Evolutionary conservation across 2,888 invertebrate genomes (phyloP).

Genomic region (Drosophila anceps): DNA sequence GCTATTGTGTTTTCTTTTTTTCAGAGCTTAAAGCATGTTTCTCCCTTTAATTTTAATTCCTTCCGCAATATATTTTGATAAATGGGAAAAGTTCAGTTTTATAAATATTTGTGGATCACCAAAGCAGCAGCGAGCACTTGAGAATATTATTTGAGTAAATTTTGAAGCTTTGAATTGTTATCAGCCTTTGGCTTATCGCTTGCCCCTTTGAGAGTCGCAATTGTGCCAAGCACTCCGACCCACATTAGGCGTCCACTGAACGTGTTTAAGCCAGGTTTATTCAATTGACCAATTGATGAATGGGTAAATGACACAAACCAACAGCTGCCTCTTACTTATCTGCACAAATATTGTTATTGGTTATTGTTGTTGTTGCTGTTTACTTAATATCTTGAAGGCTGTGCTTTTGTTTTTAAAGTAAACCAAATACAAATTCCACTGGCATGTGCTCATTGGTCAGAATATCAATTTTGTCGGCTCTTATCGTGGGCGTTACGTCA

Average conservation of each 20-base stretch:
- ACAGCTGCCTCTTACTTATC: conserved; percentile 1
- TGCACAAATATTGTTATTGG: neutral
- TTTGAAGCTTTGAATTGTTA: conserved; percentile 3
- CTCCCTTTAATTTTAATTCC: conserved; percentile 27
- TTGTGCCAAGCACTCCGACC: neutral
- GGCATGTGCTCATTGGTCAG: conserved; percentile 58
- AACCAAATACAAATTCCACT: conserved; percentile 54
- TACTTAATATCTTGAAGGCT: conserved; percentile 26
- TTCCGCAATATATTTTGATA: neutral
- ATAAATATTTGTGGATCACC: conserved; percentile 10
- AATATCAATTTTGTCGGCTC: conserved; percentile 26
- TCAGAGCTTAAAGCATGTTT: neutral
- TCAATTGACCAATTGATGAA: neutral
- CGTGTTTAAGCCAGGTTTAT: conserved; percentile 1
- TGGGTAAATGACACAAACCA: neutral
- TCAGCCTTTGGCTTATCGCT: conserved; percentile 8
- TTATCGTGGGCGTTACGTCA: conserved; percentile 45
- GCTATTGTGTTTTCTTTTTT: conserved; percentile 6
- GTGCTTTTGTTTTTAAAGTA: conserved; percentile 16
- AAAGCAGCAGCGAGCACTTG: conserved; percentile 2
- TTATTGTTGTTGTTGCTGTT: conserved; percentile 13
- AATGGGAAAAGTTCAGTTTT: neutral
- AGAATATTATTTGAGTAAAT: neutral
- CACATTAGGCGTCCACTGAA: conserved; percentile 14
- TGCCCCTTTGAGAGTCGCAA: neutral